phyloP scores from a whole-genome alignment of 2,797 vertebrate species.

The Adelosebastes latens region DNA sequence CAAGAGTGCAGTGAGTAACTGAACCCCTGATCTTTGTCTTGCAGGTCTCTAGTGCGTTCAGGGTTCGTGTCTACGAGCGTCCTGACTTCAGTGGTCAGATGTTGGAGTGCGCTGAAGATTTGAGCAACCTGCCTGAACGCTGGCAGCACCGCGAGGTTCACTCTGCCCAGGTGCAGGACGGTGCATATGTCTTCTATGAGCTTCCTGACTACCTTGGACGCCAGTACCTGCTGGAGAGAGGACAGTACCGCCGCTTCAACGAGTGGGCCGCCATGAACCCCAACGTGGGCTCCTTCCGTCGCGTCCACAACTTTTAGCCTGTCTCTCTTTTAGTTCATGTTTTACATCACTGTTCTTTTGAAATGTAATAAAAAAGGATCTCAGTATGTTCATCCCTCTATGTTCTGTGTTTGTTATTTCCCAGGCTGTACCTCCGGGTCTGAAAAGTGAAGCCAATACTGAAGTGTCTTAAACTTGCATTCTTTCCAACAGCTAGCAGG shows the following conservation, averaged over 20 bases:
- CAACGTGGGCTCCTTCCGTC: slow-evolving; percentile 52
- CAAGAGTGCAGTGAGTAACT: not conserved
- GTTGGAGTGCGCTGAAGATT: slow-evolving; percentile 47
- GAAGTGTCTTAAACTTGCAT: no score
- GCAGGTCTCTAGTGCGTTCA: slow-evolving; percentile 65
- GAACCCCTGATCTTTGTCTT: not conserved
- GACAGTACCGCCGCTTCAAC: slow-evolving; percentile 61
- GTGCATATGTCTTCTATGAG: slow-evolving; percentile 62
- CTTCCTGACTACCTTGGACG: slow-evolving; percentile 56
- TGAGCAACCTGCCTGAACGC: slow-evolving; percentile 20
- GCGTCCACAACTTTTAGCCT: slow-evolving; percentile 24
- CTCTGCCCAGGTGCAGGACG: slow-evolving; percentile 55
- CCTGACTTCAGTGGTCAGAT: slow-evolving; percentile 55
- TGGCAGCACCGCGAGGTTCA: slow-evolving; percentile 47
- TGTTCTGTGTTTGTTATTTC: not conserved
- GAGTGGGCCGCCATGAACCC: slow-evolving; percentile 69
- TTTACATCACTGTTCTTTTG: slow-evolving; percentile 24
- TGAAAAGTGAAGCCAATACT: no score
- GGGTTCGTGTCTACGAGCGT: slow-evolving; percentile 48
- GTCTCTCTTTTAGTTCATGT: slow-evolving; percentile 12
- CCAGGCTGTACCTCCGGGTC: no score
- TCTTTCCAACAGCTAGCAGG: no score
- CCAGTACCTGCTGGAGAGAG: slow-evolving; percentile 75
- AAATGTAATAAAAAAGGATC: slow-evolving; percentile 50
- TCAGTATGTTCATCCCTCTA: not conserved